Percentiles rank a stretch among this genome's conserved stretches.
Evolutionary conservation across 2,888 invertebrate genomes (phyloP).

Genomic region (Tipula confusa): DNA sequence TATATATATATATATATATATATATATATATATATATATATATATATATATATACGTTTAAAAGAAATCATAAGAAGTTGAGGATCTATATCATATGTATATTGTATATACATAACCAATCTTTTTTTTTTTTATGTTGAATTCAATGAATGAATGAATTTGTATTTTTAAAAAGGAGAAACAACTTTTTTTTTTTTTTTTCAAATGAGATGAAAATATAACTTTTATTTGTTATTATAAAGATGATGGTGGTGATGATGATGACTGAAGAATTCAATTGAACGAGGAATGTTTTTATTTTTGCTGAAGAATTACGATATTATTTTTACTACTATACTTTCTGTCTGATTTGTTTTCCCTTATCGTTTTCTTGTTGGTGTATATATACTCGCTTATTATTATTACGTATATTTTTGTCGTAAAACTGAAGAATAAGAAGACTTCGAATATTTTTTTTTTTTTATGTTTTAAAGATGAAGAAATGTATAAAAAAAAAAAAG

Average conservation of each 20-base stretch:
- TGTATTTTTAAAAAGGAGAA: neutral
- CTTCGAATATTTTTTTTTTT: neutral
- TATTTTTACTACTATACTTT: slow-evolving; percentile 20
- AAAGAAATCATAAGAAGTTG: slow-evolving; percentile 12
- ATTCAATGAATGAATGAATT: slow-evolving; percentile 20
- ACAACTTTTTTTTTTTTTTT: no score
- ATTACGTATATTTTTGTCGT: slow-evolving; percentile 25
- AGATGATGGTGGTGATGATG: neutral
- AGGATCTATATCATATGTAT: neutral
- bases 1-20: no score
- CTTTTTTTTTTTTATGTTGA: neutral
- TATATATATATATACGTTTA: no score
- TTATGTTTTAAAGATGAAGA: neutral
- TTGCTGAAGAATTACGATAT: slow-evolving; percentile 16
- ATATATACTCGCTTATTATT: slow-evolving; percentile 3
- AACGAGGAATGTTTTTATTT: slow-evolving; percentile 5
- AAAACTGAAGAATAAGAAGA: neutral
- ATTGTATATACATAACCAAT: neutral
- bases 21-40: no score
- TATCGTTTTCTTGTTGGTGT: neutral
- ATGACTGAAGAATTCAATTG: slow-evolving; percentile 20
- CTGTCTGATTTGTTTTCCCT: slow-evolving; percentile 25
- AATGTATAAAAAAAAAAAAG: neutral
- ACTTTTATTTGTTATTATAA: neutral
- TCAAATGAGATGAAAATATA: neutral